Evolutionary conservation across 2,797 vertebrate species (phyloP), one percentile per base, ranked within the genome.

Genomic region (Lithobates sylvaticus): DNA sequence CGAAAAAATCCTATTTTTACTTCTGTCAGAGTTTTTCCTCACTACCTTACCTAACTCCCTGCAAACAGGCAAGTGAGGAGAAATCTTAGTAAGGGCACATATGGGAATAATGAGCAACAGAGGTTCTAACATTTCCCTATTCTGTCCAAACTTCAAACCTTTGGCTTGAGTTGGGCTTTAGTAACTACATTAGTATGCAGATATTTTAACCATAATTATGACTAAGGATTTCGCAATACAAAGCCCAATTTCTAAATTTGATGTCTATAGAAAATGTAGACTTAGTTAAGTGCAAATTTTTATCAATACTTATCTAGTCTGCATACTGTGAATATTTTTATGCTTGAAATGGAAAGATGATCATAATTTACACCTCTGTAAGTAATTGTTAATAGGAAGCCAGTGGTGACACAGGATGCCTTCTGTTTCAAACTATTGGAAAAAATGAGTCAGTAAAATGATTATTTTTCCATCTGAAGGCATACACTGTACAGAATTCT

Each of bases 381-480:
- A 27, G 7, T 26, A 27, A 44, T n/a, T 10, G 27, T 68, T 65
- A n/a, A 6, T 18, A 39, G 39, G 64, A 78, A 68, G 27, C n/a
- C 58, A 27, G 42, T 34, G 16, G 64, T 68, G 77, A 68, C 64
- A 64, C 36, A 29, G 12, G n/a, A 65, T 29, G 64, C 77, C 39
- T 68, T 36, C 2, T 68, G 36, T 68, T 78, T 29, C 77, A 78
- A 78, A 68, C 36, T 21, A 27, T 61, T 42, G 76, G 58, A 78
- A 78, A 65, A 61, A 78, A 39, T 27, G 26, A 29, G 58, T 78
- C 36, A 15, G 10, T n/a, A 65, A 67, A 65, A 67, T 78, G n/a
- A 78, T 42, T 68, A 26, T 78, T 68, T 78, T 78, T 78, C 77
- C 77, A 68, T 65, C 32, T 78, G 77, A 26, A 8, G 77, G 36